phyloP scores from a whole-genome alignment of 2,113 vertebrate genomes.

The Hippopotamus amphibius region DNA sequence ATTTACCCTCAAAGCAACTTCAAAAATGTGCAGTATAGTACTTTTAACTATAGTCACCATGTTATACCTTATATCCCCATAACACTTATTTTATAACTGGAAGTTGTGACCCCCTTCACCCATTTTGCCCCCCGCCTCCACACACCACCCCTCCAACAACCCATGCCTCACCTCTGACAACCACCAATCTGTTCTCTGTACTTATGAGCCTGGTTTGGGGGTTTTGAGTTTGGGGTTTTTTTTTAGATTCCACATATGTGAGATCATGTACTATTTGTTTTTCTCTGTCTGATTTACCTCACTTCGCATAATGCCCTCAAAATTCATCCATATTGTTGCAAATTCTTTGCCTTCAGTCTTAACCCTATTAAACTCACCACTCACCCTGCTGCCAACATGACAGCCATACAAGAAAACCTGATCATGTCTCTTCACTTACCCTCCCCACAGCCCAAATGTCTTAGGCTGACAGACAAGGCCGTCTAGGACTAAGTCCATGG shows the following conservation, averaged over 20 bases:
- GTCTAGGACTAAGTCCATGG: neutral
- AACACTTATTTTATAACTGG: neutral
- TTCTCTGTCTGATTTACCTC: neutral
- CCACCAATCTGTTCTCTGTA: neutral
- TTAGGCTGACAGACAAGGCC: neutral
- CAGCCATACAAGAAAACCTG: neutral
- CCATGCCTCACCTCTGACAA: neutral
- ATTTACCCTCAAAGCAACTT: neutral
- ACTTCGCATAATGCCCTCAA: neutral
- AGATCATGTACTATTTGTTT: neutral
- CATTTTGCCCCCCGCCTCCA: neutral
- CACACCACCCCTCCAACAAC: neutral
- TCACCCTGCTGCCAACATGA: neutral
- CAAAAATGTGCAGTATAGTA: too few species aligned
- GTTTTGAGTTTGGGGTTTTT: neutral
- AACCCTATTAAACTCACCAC: neutral
- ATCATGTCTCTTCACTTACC: neutral
- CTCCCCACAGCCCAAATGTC: neutral
- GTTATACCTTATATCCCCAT: neutral
- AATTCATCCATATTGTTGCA: neutral
- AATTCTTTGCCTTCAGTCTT: neutral
- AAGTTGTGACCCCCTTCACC: neutral
- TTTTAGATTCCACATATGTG: neutral
- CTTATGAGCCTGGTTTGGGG: neutral
- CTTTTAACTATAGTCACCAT: neutral